Percentiles rank a stretch among this genome's conserved stretches.
Evolutionary conservation across 2,113 vertebrate genomes (phyloP).

Genomic region (Microtus montanus): DNA sequence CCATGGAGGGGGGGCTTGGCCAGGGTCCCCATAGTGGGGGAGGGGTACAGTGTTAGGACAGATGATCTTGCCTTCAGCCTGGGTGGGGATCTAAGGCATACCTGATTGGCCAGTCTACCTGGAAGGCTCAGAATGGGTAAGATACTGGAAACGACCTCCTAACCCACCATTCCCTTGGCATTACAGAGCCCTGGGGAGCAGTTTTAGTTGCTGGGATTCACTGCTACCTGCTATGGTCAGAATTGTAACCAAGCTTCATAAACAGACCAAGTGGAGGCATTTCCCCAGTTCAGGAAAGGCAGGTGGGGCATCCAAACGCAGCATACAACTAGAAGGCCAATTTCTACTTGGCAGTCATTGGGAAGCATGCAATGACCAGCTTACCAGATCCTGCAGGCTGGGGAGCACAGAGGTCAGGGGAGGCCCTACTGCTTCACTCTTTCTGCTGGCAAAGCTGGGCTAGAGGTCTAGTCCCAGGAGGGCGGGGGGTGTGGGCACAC

Average conservation of each 20-base stretch:
- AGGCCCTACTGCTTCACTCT: not conserved
- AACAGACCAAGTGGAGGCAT: not conserved
- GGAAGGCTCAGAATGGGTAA: conserved; percentile 89
- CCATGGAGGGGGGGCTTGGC: not conserved
- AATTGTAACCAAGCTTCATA: not conserved
- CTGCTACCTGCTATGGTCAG: not conserved
- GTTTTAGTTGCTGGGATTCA: not conserved
- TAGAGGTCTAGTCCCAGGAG: not conserved
- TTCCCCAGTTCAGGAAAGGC: not conserved
- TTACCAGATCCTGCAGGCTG: conserved; percentile 87
- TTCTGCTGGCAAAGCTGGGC: not conserved
- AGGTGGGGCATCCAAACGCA: not conserved
- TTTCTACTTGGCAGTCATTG: not conserved
- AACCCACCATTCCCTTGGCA: too few relatives aligned
- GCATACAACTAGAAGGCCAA: not conserved
- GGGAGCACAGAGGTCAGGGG: conserved; percentile 65
- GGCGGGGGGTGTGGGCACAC: not conserved
- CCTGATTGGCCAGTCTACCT: conserved; percentile 89
- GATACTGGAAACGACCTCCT: not conserved
- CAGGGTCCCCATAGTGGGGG: not conserved
- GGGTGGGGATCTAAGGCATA: too few relatives aligned
- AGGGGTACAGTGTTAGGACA: not conserved
- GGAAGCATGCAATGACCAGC: not conserved
- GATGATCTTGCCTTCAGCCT: not conserved
- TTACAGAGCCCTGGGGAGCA: not conserved